Percentiles rank a stretch among this genome's conserved stretches.
These are phyloP conservation scores for Calcarius lapponicus DNA, from an alignment of 2,797 vertebrate genomes.

Conservation along the genomic window DNA sequence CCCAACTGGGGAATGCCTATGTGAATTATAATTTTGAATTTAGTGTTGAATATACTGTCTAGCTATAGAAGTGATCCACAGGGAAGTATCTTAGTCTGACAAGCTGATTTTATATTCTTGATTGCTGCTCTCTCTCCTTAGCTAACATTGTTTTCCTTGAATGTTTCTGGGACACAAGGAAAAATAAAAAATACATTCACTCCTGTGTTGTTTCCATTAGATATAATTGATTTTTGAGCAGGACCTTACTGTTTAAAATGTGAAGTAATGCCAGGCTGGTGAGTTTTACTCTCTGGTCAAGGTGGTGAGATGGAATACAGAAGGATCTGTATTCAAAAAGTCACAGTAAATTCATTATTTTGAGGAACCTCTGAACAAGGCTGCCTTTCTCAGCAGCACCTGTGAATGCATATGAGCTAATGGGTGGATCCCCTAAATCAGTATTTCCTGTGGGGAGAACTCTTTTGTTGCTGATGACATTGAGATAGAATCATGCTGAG, in stretches of 20 bases:
- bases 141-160: not conserved
- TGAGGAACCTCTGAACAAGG: not conserved
- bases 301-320: not conserved
- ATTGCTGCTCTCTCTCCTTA: not conserved
- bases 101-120: not conserved
- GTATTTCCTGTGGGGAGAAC: constrained; percentile 34
- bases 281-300: not conserved
- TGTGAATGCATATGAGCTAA: not conserved
- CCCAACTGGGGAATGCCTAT: not conserved
- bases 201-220: not conserved
- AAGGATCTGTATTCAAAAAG: not conserved
- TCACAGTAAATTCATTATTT: constrained; percentile 8
- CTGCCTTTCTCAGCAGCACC: not conserved
- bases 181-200: constrained; percentile 2
- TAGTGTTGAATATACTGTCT: not conserved
- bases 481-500: constrained; percentile 37
- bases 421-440: not conserved
- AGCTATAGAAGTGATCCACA: not conserved
- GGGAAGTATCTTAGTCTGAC: not conserved
- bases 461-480: not conserved
- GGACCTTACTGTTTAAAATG: not conserved
- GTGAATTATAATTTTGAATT: not conserved
- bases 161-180: not conserved
- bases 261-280: not conserved
- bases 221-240: constrained; percentile 5